Conservation (phyloP, 2,797 vertebrate species). For the Buphagus erythrorhynchus region DNA sequence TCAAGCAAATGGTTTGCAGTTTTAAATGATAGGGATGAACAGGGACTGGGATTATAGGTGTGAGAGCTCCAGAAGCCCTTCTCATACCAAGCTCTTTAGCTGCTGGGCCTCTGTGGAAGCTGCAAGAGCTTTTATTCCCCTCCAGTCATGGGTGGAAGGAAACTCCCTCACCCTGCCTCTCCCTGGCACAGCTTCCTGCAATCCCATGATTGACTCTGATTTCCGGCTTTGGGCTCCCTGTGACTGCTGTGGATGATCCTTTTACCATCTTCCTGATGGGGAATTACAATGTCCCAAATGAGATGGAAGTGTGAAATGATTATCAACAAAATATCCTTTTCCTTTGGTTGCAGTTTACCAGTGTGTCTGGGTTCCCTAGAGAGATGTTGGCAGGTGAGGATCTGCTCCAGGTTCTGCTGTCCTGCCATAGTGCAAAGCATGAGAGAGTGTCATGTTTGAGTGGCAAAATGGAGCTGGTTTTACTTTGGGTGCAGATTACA, state of each 20-base stretch:
- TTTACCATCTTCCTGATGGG: background rate
- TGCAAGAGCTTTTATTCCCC: background rate
- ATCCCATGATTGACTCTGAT: no score
- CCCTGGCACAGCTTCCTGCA: background rate
- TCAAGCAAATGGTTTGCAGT: background rate
- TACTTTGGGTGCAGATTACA: background rate
- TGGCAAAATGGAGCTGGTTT: background rate
- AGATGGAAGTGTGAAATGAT: background rate
- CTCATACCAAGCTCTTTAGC: background rate
- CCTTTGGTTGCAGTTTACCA: background rate
- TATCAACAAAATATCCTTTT: background rate
- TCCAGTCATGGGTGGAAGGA: background rate
- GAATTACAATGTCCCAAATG: background rate
- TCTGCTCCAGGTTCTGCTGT: background rate
- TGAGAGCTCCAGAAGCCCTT: background rate
- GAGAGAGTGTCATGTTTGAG: background rate
- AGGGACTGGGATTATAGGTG: background rate
- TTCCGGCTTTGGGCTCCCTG: accelerated
- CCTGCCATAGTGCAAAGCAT: background rate
- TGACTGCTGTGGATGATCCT: accelerated
- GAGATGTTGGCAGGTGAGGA: background rate
- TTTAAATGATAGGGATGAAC: background rate
- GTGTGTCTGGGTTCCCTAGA: background rate
- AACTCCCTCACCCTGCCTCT: background rate
- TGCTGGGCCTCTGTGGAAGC: background rate